Base-by-base conservation (phyloP, 1,140 invertebrate genomes). In the Leptinotarsa lineolata region DNA sequence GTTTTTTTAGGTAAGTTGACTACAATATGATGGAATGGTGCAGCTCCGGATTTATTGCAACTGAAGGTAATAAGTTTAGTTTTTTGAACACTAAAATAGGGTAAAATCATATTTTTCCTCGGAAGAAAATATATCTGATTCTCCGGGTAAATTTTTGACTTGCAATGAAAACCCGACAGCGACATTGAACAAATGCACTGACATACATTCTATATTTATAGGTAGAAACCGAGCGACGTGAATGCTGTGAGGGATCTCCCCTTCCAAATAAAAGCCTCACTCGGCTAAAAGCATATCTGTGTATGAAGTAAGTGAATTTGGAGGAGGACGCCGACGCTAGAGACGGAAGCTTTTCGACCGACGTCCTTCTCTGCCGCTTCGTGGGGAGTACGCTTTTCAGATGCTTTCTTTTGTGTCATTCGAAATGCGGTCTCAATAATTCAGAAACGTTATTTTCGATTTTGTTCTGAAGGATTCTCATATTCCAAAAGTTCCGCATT, bases 271-370 rank as follows among this genome's bases (percentile, higher is more conserved):
- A 68, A 81, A 81, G 78, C 72, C 77, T 76, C 78, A 77, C 76
- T 78, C 74, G 69, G 75, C 80, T 81, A 81, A 81, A 81, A 81
- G 80, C 80, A 81, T 81, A 81, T 81, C 80, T 81, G 80, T 81
- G 80, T 81, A 80, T 81, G 77, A 74, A 81, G 78, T 81, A 81
- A 81, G 80, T 81, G 80, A 81, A 81, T 81, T 81, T 80, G 78
- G 78, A 78, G 48, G 61, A 63, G 61, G 61, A 63, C 61, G 61
- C 61, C 48, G 48, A 54, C 48, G 48, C 48, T 18, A 54, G 48
- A 54, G 48, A 54, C 48, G 48, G n/a, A 54, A 16, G 48, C 48
- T 54, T 54, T 54, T 54, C 48, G 15, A 18, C 48, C 48, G 48
- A 15, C 48, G 48, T 54, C 48, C 48, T 54, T 54, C n/a, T 54